phyloP scores from a whole-genome alignment of 30 jellyfish, hydroid and myxozoan species.

The Morbakka virulenta region DNA sequence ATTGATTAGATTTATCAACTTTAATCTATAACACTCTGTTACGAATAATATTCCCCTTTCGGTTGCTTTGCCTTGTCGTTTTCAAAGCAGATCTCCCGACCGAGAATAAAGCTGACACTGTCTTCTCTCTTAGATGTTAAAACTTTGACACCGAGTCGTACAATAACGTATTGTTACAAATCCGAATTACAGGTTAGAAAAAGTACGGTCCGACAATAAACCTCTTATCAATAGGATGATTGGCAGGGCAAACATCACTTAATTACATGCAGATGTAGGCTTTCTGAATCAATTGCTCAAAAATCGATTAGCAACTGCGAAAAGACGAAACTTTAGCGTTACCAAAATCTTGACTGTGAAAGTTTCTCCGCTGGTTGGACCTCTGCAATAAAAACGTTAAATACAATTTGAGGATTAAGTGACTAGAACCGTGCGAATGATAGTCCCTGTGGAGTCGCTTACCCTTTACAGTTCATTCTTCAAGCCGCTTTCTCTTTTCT shows the following conservation, averaged over 20 bases:
- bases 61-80: background rate
- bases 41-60: background rate
- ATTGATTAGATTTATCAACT: background rate
- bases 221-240: conserved; percentile 62
- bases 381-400: background rate
- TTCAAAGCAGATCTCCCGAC: background rate
- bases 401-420: background rate
- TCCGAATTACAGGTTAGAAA: conserved; percentile 77
- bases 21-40: background rate
- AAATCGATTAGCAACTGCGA: background rate
- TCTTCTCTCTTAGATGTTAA: background rate
- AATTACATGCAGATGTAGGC: conserved; percentile 61
- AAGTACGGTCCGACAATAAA: conserved; percentile 77
- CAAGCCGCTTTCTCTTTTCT: background rate
- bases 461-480: background rate
- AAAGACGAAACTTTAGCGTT: background rate
- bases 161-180: conserved; percentile 78
- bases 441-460: background rate
- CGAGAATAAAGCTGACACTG: background rate
- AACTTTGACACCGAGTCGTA: conserved; percentile 50
- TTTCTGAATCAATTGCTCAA: conserved; percentile 3
- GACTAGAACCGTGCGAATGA: background rate
- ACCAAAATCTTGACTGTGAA: background rate
- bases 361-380: background rate
- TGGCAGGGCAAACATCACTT: conserved; percentile 65